A percentile compares a stretch with the other conserved stretches of the same genome.
Evolutionary conservation across 2,888 invertebrate genomes (phyloP).

Genomic region (Cactoblastis cactorum): DNA sequence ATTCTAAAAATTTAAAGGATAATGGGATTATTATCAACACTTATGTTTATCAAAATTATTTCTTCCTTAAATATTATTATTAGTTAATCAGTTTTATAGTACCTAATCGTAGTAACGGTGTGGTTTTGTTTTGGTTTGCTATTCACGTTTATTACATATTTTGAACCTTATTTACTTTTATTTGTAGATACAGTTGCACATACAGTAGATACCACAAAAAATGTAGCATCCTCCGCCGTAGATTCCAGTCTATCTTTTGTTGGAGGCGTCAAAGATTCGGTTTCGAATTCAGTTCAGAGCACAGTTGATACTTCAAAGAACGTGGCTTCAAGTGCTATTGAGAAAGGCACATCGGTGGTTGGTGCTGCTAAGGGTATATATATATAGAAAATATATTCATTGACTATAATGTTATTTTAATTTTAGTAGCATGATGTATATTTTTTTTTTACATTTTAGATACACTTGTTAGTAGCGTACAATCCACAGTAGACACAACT

Average conservation of each 20-base stretch:
- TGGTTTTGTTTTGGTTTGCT: no score
- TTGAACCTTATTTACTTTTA: neutral
- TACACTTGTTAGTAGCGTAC: slow-evolving; percentile 31
- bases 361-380: slow-evolving; percentile 22
- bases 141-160: neutral
- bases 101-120: no score
- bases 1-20: no score
- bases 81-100: no score
- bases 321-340: slow-evolving; percentile 29
- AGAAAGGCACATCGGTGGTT: slow-evolving; percentile 30
- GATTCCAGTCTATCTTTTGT: slow-evolving; percentile 15
- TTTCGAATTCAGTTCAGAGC: slow-evolving; percentile 24
- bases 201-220: slow-evolving; percentile 23
- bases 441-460: slow-evolving; percentile 24
- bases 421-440: neutral
- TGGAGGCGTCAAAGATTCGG: slow-evolving; percentile 26
- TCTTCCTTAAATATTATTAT: no score
- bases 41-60: no score
- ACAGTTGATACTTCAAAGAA: slow-evolving; percentile 32
- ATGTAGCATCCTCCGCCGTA: slow-evolving; percentile 19
- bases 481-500: slow-evolving; percentile 33
- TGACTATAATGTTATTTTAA: neutral
- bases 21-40: no score
- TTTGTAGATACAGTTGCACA: slow-evolving; percentile 32
- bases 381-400: neutral